Evolutionary conservation across 2,888 invertebrate species (phyloP).

Genomic region (Clivina fossor): DNA sequence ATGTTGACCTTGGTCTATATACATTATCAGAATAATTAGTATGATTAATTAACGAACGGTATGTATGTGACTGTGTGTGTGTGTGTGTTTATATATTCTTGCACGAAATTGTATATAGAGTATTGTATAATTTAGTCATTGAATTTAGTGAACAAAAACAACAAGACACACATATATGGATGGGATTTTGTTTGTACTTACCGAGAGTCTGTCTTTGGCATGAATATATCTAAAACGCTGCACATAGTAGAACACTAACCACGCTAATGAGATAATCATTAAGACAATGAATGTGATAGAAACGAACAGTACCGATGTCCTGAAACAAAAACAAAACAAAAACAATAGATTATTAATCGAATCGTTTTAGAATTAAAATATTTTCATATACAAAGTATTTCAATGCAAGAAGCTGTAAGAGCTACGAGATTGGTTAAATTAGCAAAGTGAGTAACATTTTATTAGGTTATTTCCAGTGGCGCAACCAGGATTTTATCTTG

Average conservation of each 20-base stretch:
- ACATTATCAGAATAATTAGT: background rate
- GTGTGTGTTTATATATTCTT: background rate
- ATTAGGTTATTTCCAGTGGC: too few relatives aligned
- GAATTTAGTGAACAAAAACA: too few relatives aligned
- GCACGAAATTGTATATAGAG: too few relatives aligned
- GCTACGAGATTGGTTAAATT: too few relatives aligned
- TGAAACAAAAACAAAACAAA: constrained; percentile 57
- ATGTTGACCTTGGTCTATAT: constrained; percentile 15
- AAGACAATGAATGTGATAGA: constrained; percentile 94
- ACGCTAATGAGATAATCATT: constrained; percentile 92
- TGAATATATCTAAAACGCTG: constrained; percentile 93
- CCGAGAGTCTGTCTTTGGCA: constrained; percentile 91
- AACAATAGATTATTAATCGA: too few relatives aligned
- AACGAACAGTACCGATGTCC: constrained; percentile 91
- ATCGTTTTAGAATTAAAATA: background rate
- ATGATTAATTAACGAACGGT: constrained; percentile 5
- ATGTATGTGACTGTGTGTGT: background rate
- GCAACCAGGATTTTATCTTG: too few relatives aligned
- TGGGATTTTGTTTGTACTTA: constrained; percentile 53
- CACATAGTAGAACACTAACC: constrained; percentile 95
- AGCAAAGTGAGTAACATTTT: too few relatives aligned
- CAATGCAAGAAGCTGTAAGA: too few relatives aligned
- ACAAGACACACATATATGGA: background rate
- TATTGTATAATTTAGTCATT: too few relatives aligned
- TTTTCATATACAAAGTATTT: too few relatives aligned